A percentile compares a stretch with the other conserved stretches of the same genome.
Evolutionary conservation across 2,113 vertebrate genomes (phyloP).

Genomic region (Anarrhichthys ocellatus): DNA sequence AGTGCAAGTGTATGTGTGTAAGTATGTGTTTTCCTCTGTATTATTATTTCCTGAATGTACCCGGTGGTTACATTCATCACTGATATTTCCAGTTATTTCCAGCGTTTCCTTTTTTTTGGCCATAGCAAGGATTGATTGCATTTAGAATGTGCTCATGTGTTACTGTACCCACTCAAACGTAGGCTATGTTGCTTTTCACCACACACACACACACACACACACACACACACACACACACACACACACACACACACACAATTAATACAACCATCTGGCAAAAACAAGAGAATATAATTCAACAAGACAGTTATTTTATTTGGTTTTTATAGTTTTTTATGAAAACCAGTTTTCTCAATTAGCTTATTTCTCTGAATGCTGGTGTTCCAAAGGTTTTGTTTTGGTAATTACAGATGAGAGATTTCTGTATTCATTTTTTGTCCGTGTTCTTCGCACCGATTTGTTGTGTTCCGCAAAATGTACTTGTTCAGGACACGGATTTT

Average conservation of each 20-base stretch:
- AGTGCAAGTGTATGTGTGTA: slow-evolving; percentile 30
- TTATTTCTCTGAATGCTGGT: neutral
- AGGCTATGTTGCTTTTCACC: slow-evolving; percentile 4
- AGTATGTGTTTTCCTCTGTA: slow-evolving; percentile 10
- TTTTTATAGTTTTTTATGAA: slow-evolving; percentile 5
- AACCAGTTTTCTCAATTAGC: neutral
- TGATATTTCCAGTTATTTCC: slow-evolving; percentile 39
- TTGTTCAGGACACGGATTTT: neutral
- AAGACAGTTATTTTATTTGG: slow-evolving; percentile 11
- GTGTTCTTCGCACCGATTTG: neutral
- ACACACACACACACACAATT: neutral
- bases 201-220: neutral
- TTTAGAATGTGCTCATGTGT: neutral
- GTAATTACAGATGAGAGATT: neutral
- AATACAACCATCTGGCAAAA: neutral
- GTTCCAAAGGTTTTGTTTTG: neutral
- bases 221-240: neutral
- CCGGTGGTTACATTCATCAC: slow-evolving; percentile 28
- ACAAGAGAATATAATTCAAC: neutral
- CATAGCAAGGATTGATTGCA: slow-evolving; percentile 14
- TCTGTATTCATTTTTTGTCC: neutral
- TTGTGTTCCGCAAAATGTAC: neutral
- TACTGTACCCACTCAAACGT: neutral
- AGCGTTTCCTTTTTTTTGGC: neutral
- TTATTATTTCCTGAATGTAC: slow-evolving; percentile 14